A percentile compares a stretch with the other conserved stretches of the same genome.
Evolutionary conservation across 2,113 vertebrate species (phyloP).

Genomic region (Ammospiza caudacuta): DNA sequence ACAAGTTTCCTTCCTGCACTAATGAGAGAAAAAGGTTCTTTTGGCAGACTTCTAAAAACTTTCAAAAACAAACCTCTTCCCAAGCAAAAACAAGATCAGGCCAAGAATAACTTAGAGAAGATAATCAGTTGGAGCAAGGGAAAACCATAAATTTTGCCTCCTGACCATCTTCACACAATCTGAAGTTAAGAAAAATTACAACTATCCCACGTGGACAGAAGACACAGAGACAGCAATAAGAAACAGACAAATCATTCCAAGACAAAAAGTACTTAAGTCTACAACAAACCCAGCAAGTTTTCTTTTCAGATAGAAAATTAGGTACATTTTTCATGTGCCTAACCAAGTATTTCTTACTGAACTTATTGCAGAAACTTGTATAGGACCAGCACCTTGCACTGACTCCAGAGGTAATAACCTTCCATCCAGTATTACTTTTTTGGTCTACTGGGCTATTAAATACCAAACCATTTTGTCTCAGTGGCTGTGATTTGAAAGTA

Average conservation of each 20-base stretch:
- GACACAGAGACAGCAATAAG: background rate
- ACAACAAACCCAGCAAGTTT: background rate
- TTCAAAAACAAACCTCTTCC: background rate
- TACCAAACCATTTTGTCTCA: background rate
- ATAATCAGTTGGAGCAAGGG: background rate
- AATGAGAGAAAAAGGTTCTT: background rate
- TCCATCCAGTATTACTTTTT: background rate
- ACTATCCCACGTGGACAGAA: background rate
- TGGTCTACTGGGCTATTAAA: background rate
- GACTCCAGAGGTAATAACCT: background rate
- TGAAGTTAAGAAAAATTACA: background rate
- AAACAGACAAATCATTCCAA: background rate
- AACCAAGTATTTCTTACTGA: background rate
- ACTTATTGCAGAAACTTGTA: background rate
- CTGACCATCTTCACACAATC: background rate
- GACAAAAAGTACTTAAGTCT: background rate
- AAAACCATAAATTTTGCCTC: background rate
- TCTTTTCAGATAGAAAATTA: background rate
- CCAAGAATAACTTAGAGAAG: background rate
- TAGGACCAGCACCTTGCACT: background rate
- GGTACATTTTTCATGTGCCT: background rate
- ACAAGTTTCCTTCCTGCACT: background rate
- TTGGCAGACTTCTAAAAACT: background rate
- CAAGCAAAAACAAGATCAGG: background rate
- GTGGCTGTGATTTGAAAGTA: background rate